Percentiles rank a stretch among this genome's conserved stretches.
Evolutionary conservation across 64 coral and sea anemone genomes (phyloP).

Genomic region (Actinia tenebrosa): DNA sequence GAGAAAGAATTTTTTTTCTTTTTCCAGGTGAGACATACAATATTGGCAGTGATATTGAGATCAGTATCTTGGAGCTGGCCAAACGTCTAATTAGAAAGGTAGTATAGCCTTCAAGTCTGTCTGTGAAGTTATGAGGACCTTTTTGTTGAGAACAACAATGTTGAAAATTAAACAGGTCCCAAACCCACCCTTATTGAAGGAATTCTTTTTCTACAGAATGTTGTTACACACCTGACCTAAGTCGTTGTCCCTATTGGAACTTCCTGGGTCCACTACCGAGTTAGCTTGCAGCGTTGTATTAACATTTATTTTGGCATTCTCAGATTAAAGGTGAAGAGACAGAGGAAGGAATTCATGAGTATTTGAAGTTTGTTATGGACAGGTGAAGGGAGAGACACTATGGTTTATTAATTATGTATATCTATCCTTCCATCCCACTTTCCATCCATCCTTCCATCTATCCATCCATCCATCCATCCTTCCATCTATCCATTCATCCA

Average conservation of each 20-base stretch:
- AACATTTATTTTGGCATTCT: neutral
- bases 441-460: no score
- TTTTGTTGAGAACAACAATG: neutral
- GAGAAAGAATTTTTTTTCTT: neutral
- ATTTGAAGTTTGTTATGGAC: constrained; percentile 17
- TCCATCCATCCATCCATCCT: no score
- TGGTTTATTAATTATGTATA: neutral
- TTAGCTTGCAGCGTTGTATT: neutral
- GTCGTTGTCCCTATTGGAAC: no score
- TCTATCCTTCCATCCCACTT: no score
- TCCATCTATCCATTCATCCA: no score
- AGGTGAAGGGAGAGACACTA: neutral
- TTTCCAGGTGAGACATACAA: constrained; percentile 40
- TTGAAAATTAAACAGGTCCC: no score
- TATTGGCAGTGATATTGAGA: constrained; percentile 46
- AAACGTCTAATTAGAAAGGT: constrained; percentile 37
- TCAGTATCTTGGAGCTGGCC: constrained; percentile 22
- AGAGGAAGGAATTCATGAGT: neutral
- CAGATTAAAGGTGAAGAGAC: constrained; percentile 11
- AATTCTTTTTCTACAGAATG: no score
- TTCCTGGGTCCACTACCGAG: no score
- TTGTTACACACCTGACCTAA: no score
- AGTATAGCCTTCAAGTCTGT: neutral
- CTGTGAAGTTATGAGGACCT: neutral
- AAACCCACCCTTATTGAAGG: no score